These are phyloP conservation scores for Astur gentilis DNA, from an alignment of 2,113 vertebrate species.

Conservation along the genomic window DNA sequence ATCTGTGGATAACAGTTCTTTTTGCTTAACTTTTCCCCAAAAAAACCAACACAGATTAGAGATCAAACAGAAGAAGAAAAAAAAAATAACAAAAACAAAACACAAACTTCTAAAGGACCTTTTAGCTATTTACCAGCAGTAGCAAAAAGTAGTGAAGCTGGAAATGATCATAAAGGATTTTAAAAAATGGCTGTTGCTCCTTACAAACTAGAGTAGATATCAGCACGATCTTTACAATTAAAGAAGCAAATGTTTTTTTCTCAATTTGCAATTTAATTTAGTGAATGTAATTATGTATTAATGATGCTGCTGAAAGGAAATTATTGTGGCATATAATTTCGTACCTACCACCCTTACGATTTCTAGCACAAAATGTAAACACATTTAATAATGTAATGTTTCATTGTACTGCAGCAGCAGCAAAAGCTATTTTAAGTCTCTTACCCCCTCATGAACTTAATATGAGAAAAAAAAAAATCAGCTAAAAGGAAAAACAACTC, in stretches of 20 bases:
- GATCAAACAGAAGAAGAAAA: neutral
- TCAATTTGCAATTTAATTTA: neutral
- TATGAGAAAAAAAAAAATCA: neutral
- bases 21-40: neutral
- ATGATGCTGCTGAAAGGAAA: neutral
- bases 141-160: neutral
- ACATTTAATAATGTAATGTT: neutral
- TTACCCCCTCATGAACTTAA: neutral
- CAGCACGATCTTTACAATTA: neutral
- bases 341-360: neutral
- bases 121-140: neutral
- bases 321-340: neutral
- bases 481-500: neutral
- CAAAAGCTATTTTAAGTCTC: neutral
- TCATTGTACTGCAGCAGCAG: neutral
- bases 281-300: neutral
- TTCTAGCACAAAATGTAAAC: constrained; percentile 15
- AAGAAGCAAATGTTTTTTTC: neutral
- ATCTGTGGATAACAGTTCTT: neutral
- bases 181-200: neutral
- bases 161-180: neutral
- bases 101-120: neutral
- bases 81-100: too few relatives aligned
- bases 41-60: neutral
- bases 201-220: neutral